Evolutionary conservation across 2,888 invertebrate species (phyloP).

Genomic region (Asteroscopus sphinx): DNA sequence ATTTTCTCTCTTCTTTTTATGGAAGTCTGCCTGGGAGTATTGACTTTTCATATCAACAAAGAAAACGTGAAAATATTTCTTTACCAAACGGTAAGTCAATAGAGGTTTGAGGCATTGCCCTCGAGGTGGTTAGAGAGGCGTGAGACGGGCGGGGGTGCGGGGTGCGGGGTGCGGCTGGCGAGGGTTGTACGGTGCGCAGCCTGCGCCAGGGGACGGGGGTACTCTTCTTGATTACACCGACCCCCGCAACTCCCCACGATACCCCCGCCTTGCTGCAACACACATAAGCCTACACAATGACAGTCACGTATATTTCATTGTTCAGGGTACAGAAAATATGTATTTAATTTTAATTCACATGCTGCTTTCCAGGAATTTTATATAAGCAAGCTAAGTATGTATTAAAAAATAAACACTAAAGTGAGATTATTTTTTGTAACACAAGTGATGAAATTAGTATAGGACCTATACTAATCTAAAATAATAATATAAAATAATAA

Average conservation of each 20-base stretch:
- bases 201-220: conserved; percentile 85
- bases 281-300: conserved; percentile 81
- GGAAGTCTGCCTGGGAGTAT: conserved; percentile 60
- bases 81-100: conserved; percentile 84
- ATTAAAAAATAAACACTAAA: conserved; percentile 6
- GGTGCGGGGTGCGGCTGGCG: conserved; percentile 55
- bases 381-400: conserved; percentile 9
- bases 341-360: conserved; percentile 50
- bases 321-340: conserved; percentile 62
- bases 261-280: conserved; percentile 74
- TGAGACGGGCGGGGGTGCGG: conserved; percentile 52
- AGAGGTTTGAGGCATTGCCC: conserved; percentile 88
- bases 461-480: not conserved
- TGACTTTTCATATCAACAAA: conserved; percentile 82
- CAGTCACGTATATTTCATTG: conserved; percentile 69
- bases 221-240: conserved; percentile 89
- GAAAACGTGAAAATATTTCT: conserved; percentile 83
- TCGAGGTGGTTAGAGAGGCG: conserved; percentile 74
- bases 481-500: not conserved
- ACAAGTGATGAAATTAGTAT: too few species aligned
- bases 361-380: conserved; percentile 17
- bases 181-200: conserved; percentile 58
- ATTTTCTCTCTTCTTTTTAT: conserved; percentile 31
- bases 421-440: conserved; percentile 14
- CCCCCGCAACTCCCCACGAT: conserved; percentile 64